Evolutionary conservation across 2,113 vertebrate genomes (phyloP).

Genomic region (Felis chaus): DNA sequence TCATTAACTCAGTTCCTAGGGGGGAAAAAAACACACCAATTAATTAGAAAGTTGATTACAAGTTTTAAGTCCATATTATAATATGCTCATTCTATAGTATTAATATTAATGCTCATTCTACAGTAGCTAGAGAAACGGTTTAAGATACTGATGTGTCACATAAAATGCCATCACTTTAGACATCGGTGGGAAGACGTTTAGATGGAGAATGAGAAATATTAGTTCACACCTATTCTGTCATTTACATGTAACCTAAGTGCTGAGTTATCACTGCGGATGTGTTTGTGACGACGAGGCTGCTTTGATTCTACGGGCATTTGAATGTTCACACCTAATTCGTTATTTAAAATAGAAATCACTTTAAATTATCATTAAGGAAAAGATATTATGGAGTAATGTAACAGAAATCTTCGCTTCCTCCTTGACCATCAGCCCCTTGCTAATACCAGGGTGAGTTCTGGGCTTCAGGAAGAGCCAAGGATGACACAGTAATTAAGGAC

Average conservation of each 20-base stretch:
- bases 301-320: background rate
- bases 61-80: background rate
- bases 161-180: background rate
- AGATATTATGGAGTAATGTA: too few relatives aligned
- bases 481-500: background rate
- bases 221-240: background rate
- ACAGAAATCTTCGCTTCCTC: background rate
- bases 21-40: background rate
- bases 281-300: background rate
- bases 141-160: background rate
- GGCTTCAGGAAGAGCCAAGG: background rate
- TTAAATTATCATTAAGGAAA: background rate
- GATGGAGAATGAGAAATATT: background rate
- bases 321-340: background rate
- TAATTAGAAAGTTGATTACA: background rate
- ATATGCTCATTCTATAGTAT: background rate
- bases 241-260: rapidly evolving
- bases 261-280: background rate
- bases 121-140: background rate
- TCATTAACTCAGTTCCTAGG: background rate
- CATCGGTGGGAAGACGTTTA: background rate
- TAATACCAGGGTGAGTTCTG: background rate
- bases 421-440: too few relatives aligned
- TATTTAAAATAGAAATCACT: background rate
- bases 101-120: background rate